Evolutionary conservation across 2,797 vertebrate genomes (phyloP).

Genomic region (Triplophysa bombifrons): DNA sequence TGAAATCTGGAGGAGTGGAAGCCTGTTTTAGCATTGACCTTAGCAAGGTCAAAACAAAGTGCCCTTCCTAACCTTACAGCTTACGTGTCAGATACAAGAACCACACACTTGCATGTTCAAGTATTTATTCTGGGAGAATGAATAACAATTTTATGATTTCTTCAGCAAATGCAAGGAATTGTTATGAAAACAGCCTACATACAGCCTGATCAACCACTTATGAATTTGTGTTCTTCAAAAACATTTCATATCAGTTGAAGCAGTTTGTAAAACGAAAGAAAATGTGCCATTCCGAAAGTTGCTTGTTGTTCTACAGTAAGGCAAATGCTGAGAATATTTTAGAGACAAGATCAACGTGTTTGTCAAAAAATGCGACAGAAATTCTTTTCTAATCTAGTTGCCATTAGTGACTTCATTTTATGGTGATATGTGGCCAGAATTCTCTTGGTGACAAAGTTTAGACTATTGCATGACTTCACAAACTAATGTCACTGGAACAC

Average conservation of each 20-base stretch:
- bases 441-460: too few relatives aligned
- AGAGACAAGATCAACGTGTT: neutral
- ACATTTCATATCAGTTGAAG: neutral
- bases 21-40: constrained; percentile 9
- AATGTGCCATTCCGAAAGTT: neutral
- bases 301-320: neutral
- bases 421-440: too few relatives aligned
- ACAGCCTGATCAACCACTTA: neutral
- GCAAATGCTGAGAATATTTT: neutral
- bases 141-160: too few relatives aligned
- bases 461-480: too few relatives aligned
- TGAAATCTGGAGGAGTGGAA: constrained; percentile 4
- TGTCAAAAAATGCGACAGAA: neutral
- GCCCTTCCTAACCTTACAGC: constrained; percentile 8
- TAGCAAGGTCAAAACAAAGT: neutral
- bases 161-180: neutral
- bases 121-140: too few relatives aligned
- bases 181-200: neutral
- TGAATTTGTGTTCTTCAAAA: neutral
- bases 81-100: constrained; percentile 14
- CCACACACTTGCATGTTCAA: neutral
- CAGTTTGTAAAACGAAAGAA: neutral
- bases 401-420: neutral
- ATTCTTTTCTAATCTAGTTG: neutral
- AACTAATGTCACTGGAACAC: too few relatives aligned